Base-by-base conservation (phyloP, 2,888 invertebrate genomes). In the Drosophila ezoana region DNA sequence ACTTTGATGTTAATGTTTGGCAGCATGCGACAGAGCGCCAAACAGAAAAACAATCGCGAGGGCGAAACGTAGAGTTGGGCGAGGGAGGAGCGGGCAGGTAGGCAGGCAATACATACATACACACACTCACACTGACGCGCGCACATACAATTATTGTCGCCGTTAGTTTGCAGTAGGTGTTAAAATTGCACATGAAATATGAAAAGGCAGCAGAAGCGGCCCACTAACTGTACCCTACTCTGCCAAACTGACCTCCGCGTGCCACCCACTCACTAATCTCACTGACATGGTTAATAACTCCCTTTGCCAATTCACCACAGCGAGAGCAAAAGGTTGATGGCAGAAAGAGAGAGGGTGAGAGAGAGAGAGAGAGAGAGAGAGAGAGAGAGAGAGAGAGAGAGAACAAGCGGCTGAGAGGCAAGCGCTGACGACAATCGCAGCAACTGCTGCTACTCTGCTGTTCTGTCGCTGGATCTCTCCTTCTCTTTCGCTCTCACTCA, bases 141-240 rank as follows among this genome's bases (percentile, higher is more conserved):
- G 37, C 38, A 13, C 44, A 14, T 13, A 45, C 59, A 63, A 76
- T 82, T 87, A 85, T 81, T 75, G 65, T 54, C 62, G 73, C 72
- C 66, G 76, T 88, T 73, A 82, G 72, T 68, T 70, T 66, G 77
- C 71, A 77, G 87, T 88, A 87, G 81, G 89, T 84, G 89, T 83
- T 87, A 73, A 84, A 84, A 84, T 72, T 79, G 83, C 87, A 86
- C 70, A 82, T 88, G 86, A 82, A 87, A 82, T 86, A 88, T 88
- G 88, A 82, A 88, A 73, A 86, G 67, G 54, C 80, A 69, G 70
- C 56, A 45, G 49, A 40, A 38, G 37, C 48, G 41, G 45, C 65
- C 37, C 37, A 73, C 37, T 52, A 56, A 73, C 32, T 33, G 40
- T 44, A 49, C 32, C 28, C 52, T 32, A 16, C 40, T n/a, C 32